Conservation (phyloP, 2,888 invertebrate species). For the Tricholauxania praeusta region DNA sequence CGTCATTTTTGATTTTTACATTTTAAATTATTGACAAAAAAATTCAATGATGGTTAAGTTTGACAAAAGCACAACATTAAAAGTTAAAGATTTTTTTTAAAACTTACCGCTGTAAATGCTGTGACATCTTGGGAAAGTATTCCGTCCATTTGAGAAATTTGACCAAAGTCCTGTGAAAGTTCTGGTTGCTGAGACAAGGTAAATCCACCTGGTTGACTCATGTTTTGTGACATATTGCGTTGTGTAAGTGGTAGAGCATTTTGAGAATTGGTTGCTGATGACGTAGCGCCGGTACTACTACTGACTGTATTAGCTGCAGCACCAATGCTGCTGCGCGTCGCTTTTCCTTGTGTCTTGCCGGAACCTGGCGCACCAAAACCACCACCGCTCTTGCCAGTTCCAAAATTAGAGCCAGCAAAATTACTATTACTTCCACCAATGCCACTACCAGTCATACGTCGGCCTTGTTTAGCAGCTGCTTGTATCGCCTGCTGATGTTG, state of each 20-base stretch:
- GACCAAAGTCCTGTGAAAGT: slow-evolving; percentile 67
- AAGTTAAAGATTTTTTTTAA: not conserved
- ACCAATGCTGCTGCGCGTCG: slow-evolving; percentile 21
- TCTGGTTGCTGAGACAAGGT: slow-evolving; percentile 76
- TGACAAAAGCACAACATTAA: too few species aligned
- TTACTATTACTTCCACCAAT: not conserved
- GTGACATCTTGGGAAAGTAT: slow-evolving; percentile 86
- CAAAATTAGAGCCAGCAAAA: slow-evolving; percentile 52
- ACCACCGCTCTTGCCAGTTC: slow-evolving; percentile 39
- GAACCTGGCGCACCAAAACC: slow-evolving; percentile 27
- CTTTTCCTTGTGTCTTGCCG: slow-evolving; percentile 9
- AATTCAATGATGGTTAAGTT: too few species aligned
- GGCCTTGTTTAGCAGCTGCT: slow-evolving; percentile 66
- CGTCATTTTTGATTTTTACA: too few species aligned
- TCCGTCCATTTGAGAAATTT: slow-evolving; percentile 90
- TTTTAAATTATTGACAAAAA: too few species aligned
- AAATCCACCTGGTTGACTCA: slow-evolving; percentile 76
- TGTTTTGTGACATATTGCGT: slow-evolving; percentile 79
- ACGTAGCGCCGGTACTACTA: not conserved
- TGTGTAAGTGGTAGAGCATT: slow-evolving; percentile 77
- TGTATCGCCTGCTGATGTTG: slow-evolving; percentile 77
- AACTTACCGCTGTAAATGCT: slow-evolving; percentile 59
- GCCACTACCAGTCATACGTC: slow-evolving; percentile 59
- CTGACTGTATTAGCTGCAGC: not conserved
- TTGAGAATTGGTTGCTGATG: slow-evolving; percentile 64